phyloP scores from a whole-genome alignment of 2,888 invertebrate genomes.

The Cremastinae sp. region DNA sequence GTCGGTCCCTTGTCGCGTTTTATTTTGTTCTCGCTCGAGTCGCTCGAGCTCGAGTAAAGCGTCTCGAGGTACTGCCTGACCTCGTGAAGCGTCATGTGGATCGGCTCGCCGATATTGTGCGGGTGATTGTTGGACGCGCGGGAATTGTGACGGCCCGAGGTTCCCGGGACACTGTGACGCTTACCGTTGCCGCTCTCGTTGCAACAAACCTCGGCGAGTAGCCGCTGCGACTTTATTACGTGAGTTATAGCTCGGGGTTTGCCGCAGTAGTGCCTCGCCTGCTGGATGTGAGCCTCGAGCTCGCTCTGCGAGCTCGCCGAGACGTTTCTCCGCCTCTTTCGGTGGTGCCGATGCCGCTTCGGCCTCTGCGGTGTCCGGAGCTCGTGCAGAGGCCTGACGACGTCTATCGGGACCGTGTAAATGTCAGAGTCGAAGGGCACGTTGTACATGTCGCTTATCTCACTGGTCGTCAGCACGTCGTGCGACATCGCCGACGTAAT shows the following conservation, averaged over 20 bases:
- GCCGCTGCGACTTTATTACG: conserved; percentile 78
- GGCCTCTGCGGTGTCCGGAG: conserved; percentile 80
- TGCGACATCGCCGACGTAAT: conserved; percentile 95
- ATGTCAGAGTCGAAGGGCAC: conserved; percentile 94
- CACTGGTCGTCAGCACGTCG: conserved; percentile 89
- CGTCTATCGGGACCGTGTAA: conserved; percentile 92
- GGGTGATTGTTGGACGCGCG: conserved; percentile 80
- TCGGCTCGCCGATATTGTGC: conserved; percentile 86
- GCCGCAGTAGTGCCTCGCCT: conserved; percentile 77
- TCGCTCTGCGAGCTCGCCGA: conserved; percentile 81
- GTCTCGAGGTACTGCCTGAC: conserved; percentile 92
- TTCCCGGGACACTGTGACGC: conserved; percentile 87
- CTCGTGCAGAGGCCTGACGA: conserved; percentile 84
- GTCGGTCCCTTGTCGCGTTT: conserved; percentile 76
- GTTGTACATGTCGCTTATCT: conserved; percentile 91
- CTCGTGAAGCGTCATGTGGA: conserved; percentile 92
- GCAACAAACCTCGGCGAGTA: conserved; percentile 77
- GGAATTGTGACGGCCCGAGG: conserved; percentile 80
- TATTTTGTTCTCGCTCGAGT: conserved; percentile 83
- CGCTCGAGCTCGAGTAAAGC: conserved; percentile 89
- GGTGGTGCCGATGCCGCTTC: conserved; percentile 79
- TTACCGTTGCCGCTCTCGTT: conserved; percentile 81
- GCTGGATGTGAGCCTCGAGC: conserved; percentile 77
- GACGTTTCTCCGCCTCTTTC: conserved; percentile 80
- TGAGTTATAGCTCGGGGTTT: conserved; percentile 78